A percentile compares a stretch with the other conserved stretches of the same genome.
Conservation (phyloP, 1,140 invertebrate species). For the Drosophila dunni region DNA sequence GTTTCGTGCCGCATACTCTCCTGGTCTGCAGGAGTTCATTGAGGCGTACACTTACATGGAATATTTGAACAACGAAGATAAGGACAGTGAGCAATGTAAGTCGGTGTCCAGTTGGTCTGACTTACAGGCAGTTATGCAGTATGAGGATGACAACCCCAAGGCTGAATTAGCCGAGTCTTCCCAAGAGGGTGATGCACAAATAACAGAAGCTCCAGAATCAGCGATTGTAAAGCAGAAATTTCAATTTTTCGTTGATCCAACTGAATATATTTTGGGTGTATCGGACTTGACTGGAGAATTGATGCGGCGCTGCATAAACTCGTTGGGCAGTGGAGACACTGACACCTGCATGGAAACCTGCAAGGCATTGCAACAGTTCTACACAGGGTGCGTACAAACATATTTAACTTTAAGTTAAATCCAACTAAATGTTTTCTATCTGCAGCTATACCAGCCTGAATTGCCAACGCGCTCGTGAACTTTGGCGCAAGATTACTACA, state of each 20-base stretch:
- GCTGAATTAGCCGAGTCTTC: neutral
- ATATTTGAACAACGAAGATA: constrained; percentile 85
- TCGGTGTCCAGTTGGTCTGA: constrained; percentile 71
- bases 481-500: constrained; percentile 89
- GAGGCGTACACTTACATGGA: constrained; percentile 93
- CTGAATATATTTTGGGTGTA: constrained; percentile 89
- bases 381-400: constrained; percentile 85
- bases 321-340: constrained; percentile 91
- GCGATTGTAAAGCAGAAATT: constrained; percentile 63
- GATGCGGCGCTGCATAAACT: constrained; percentile 95
- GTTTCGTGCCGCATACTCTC: constrained; percentile 90
- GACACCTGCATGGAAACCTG: constrained; percentile 90
- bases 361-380: constrained; percentile 89
- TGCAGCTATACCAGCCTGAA: constrained; percentile 75
- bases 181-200: constrained; percentile 6
- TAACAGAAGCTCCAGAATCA: constrained; percentile 14
- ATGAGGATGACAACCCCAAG: constrained; percentile 32
- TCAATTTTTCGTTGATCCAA: constrained; percentile 72
- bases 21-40: constrained; percentile 94
- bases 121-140: constrained; percentile 82
- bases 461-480: constrained; percentile 87
- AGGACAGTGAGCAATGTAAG: constrained; percentile 51
- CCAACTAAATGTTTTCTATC: constrained; percentile 6
- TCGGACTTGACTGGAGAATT: constrained; percentile 95
- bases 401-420: neutral